phyloP scores from a whole-genome alignment of 2,113 vertebrate genomes.

The Chloropsis cyanopogon region DNA sequence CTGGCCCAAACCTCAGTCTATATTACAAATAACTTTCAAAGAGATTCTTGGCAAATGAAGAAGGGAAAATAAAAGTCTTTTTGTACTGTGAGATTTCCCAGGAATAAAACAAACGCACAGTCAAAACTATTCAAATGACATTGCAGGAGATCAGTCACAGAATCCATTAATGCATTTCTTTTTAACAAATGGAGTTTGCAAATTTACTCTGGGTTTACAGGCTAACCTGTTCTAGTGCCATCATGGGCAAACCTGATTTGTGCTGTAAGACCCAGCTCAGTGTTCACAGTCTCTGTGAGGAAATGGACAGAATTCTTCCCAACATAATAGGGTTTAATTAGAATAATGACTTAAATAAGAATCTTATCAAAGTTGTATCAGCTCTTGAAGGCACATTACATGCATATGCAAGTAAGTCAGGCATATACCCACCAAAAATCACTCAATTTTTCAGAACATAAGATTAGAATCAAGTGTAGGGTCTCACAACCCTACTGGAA shows the following conservation, averaged over 20 bases:
- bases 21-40: not conserved
- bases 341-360: not conserved
- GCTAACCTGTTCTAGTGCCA: not conserved
- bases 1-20: not conserved
- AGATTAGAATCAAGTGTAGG: not conserved
- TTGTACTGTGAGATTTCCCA: conserved; percentile 33
- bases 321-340: not conserved
- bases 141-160: conserved; percentile 8
- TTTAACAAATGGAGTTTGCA: not conserved
- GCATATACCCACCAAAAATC: not conserved
- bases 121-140: conserved; percentile 48
- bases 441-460: not conserved
- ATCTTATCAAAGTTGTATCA: not conserved
- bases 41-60: conserved; percentile 33
- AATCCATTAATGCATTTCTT: not conserved
- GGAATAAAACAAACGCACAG: not conserved
- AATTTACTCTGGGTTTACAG: not conserved
- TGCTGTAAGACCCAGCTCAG: not conserved
- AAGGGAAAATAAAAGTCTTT: conserved; percentile 22
- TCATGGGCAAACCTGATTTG: not conserved
- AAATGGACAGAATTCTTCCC: not conserved
- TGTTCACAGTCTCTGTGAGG: not conserved
- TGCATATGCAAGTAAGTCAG: not conserved
- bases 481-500: not conserved
- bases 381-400: not conserved